A percentile compares a stretch with the other conserved stretches of the same genome.
Conservation (phyloP, 64 coral and sea anemone genomes). For the Astreopora myriophthalma region DNA sequence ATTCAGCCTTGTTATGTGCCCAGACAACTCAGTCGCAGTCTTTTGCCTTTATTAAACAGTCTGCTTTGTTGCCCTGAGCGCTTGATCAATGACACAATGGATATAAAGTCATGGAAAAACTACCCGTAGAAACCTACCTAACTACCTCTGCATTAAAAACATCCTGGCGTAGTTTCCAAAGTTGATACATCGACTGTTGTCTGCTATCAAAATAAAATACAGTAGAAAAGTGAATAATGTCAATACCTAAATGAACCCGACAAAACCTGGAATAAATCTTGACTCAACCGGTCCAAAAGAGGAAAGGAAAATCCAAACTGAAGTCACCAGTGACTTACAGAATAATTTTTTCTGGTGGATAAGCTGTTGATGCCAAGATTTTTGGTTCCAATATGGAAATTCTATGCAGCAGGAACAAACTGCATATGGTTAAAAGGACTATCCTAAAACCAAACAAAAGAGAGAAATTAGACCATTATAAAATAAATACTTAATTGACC, state of each 20-base stretch:
- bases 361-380: conserved; percentile 44
- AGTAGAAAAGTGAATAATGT: not conserved
- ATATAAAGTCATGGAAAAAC: no score
- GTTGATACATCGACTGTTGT: conserved; percentile 79
- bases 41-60: no score
- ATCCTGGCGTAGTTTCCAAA: conserved; percentile 76
- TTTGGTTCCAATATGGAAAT: conserved; percentile 83
- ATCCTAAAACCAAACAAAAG: conserved; percentile 55
- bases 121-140: no score
- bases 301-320: not conserved
- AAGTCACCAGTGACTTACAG: conserved; percentile 69
- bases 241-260: not conserved
- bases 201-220: conserved; percentile 16
- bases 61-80: no score
- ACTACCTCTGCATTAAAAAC: conserved; percentile 84
- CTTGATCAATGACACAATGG: no score
- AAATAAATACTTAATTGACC: no score
- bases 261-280: not conserved
- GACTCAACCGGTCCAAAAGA: not conserved
- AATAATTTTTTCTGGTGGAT: conserved; percentile 65
- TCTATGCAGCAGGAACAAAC: conserved; percentile 81
- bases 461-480: not conserved
- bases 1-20: no score
- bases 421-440: conserved; percentile 71
- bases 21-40: no score